Evolutionary conservation across 1,140 invertebrate species (phyloP), one percentile per base, ranked within the genome.

Genomic region (Littorina saxatilis): DNA sequence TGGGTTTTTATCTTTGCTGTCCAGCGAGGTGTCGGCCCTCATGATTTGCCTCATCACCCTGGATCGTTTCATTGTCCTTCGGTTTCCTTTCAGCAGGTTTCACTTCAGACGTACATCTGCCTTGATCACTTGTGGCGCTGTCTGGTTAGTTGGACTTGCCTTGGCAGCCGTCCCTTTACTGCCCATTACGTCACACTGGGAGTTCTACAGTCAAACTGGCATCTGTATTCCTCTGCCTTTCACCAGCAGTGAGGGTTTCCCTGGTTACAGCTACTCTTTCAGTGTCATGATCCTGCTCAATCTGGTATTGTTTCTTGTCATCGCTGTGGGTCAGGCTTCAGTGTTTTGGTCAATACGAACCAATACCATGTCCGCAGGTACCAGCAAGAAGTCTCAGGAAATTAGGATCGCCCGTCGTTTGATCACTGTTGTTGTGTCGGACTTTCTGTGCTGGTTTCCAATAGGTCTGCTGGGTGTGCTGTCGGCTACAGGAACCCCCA

Each of bases 201-300:
- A 50, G 20, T 86, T 86, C 40, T 89, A 86, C 76, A 85, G 84
- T 17, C 80, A 82, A 43, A 84, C 85, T 15, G 87, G 79, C 0
- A 84, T 88, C 1, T 88, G 87, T 70, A 76, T 88, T 1, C 84
- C 83, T 4, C 66, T 86, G 4, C 87, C 87, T 1, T 75, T 88
- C 4, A 83, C 83, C 61, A 63, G 27, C 61, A 32, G 61, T 32
- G 61, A 27, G 13, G 61, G 35, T 2, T 63, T 63, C 23, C 27
- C 61, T 32, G 61, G 61, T 63, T 32, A 63, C 61, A 29, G 3
- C 2, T 63, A 63, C 27, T 63, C 61, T 9, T 63, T 63, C 61
- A 63, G 61, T 63, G 61, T 63, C 27, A 63, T 63, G 61, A 63
- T 63, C 27, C 27, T 63, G 27, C 35, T 9, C 27, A 63, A 63